Percentiles rank a stretch among this genome's conserved stretches.
phyloP scores from a whole-genome alignment of 2,797 vertebrate genomes.

The Onychomys leucogaster region DNA sequence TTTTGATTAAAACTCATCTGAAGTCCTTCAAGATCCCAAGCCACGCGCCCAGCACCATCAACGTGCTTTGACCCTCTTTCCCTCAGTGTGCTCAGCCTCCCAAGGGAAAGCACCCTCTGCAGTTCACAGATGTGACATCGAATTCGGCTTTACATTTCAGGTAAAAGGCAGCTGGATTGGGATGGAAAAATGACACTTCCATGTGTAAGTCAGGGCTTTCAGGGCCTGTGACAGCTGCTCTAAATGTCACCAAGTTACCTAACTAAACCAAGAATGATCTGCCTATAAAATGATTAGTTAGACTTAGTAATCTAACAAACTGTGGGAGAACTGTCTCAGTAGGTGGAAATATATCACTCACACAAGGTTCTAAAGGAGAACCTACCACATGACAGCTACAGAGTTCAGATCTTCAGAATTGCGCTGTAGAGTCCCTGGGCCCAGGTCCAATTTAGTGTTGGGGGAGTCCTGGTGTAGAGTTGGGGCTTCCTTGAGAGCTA shows the following conservation, averaged over 20 bases:
- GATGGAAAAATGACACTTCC: not conserved
- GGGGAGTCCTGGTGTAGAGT: not conserved
- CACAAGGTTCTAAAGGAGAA: not conserved
- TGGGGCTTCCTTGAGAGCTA: not conserved
- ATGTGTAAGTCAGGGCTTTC: not conserved
- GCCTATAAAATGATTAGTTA: not conserved
- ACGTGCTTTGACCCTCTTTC: too few relatives aligned
- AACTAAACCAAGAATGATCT: not conserved
- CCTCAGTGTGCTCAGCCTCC: not conserved
- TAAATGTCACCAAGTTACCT: not conserved
- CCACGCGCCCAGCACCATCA: not conserved
- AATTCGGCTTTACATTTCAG: not conserved
- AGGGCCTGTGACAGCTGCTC: not conserved
- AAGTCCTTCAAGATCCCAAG: not conserved
- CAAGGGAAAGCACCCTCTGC: not conserved
- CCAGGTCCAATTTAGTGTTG: not conserved
- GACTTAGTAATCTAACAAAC: not conserved
- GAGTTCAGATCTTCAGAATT: not conserved
- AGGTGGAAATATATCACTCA: not conserved
- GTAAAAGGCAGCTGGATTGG: not conserved
- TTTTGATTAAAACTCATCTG: conserved; percentile 29
- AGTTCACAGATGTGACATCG: not conserved
- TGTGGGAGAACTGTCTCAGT: not conserved
- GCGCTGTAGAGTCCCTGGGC: not conserved
- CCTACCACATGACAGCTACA: not conserved